Base-by-base conservation (phyloP, 1,140 invertebrate genomes). In the Scylla paramamosain region DNA sequence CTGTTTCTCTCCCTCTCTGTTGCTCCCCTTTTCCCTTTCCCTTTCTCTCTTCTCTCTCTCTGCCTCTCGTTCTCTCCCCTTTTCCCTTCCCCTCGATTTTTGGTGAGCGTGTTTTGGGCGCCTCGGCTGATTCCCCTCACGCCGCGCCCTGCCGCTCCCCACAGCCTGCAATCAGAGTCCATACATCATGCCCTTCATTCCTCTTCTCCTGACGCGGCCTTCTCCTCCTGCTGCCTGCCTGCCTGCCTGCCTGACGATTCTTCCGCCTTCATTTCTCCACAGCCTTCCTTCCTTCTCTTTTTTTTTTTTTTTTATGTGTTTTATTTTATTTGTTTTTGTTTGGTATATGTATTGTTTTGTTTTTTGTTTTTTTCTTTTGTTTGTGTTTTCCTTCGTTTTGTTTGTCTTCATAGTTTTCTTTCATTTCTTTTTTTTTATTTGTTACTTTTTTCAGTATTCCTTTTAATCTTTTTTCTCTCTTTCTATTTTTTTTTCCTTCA, bases 121-220 rank as follows among this genome's bases (percentile, higher is more conserved):
- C 12, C 52, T 12, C 3, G 12, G 12, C 52, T 59, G 67, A 77
- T 12, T 20, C 67, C 67, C 67, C 67, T 77, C 25, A 20, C 67
- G n/a, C 12, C 67, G 25, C 52, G 67, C n/a, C 67, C 67, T n/a
- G 12, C n/a, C 67, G 67, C 67, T n/a, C n/a, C 67, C 20, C 67
- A 77, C 67, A 77, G 67, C 67, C 67, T n/a, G 67, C 67, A 77
- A 77, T 77, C 67, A 77, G n/a, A 25, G 67, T 25, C 67, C 67
- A 77, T 77, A 77, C 67, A 77, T 77, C 67, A 77, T 20, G n/a
- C 67, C 67, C 67, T 77, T 77, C 67, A 77, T 77, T 77, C 67
- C 67, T 77, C 67, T 77, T 77, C 67, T 77, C 67, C 67, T 77
- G 67, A 77, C 67, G n/a, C 25, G 20, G 67, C 20, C 20, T 77